Base-by-base conservation (phyloP, 2,888 invertebrate genomes). In the Parthenolecanium corni region DNA sequence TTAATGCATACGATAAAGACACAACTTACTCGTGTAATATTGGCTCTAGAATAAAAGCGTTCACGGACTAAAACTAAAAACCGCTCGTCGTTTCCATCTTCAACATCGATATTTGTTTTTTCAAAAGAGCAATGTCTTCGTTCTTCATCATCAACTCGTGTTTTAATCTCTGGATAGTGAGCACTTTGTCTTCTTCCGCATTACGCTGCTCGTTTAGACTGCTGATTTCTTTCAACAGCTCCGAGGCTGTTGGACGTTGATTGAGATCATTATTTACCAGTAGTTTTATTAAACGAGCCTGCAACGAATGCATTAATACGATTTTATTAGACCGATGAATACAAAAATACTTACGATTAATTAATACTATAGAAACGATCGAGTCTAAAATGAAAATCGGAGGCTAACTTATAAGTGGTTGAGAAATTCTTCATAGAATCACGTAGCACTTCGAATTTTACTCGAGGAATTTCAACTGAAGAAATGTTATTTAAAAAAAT, bases 281-380 rank as follows among this genome's bases (percentile, higher is more conserved):
- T 69, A 79, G 79, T 2, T 76, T 77, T 14, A 84, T 80, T 49
- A 83, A 77, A 63, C 79, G 77, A 0, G 80, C 80, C 72, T 76
- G 62, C n/a, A n/a, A n/a, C n/a, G n/a, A n/a, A n/a, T 36, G 64
- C 54, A 57, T 20, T 31, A n/a, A n/a, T n/a, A n/a, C n/a, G n/a
- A n/a, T n/a, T n/a, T n/a, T n/a, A n/a, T n/a, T n/a, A n/a, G n/a
- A n/a, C n/a, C n/a, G n/a, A n/a, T n/a, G 21, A 49, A 49, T 49
- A 14, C 18, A 21, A 5, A 16, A 5, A 21, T 11, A 11, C 46
- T 3, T 9, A 21, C 14, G 14, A 49, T 2, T 2, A n/a, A n/a
- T 16, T 46, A 11, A n/a, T n/a, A n/a, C n/a, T n/a, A n/a, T n/a
- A n/a, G n/a, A n/a, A n/a, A n/a, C n/a, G n/a, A n/a, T n/a, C n/a